phyloP scores from a whole-genome alignment of 2,888 invertebrate species.

The Operophtera brumata region DNA sequence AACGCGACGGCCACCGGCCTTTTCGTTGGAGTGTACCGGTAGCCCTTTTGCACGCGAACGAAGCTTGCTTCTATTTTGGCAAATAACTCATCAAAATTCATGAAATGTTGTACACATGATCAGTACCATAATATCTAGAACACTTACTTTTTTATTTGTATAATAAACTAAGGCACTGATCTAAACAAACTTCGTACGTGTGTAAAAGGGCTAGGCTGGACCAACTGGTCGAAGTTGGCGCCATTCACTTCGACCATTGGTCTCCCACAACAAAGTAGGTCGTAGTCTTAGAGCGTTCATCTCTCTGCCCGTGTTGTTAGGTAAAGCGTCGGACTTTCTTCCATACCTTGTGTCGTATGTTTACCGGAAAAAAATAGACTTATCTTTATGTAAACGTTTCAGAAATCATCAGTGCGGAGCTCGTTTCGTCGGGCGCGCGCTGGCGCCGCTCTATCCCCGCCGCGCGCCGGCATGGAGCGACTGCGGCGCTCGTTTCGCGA shows the following conservation, averaged over 20 bases:
- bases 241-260: neutral
- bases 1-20: too few relatives aligned
- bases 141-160: too few relatives aligned
- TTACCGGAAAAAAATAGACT: conserved; percentile 1
- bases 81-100: too few relatives aligned
- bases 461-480: conserved; percentile 89
- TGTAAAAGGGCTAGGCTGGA: too few relatives aligned
- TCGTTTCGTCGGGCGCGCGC: conserved; percentile 74
- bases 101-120: too few relatives aligned
- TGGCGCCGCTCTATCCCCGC: conserved; percentile 73
- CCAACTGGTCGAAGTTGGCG: neutral
- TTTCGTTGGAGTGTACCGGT: too few relatives aligned
- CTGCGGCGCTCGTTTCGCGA: conserved; percentile 94
- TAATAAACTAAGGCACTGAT: too few relatives aligned
- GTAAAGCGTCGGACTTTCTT: neutral
- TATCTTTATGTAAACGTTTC: conserved; percentile 37
- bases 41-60: too few relatives aligned
- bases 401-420: conserved; percentile 76
- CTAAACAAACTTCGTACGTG: too few relatives aligned
- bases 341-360: conserved; percentile 11
- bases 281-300: neutral
- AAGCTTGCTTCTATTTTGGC: too few relatives aligned
- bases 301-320: neutral
- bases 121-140: too few relatives aligned
- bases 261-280: neutral